Conservation (phyloP, 1,140 invertebrate genomes). For the Formica exsecta region DNA sequence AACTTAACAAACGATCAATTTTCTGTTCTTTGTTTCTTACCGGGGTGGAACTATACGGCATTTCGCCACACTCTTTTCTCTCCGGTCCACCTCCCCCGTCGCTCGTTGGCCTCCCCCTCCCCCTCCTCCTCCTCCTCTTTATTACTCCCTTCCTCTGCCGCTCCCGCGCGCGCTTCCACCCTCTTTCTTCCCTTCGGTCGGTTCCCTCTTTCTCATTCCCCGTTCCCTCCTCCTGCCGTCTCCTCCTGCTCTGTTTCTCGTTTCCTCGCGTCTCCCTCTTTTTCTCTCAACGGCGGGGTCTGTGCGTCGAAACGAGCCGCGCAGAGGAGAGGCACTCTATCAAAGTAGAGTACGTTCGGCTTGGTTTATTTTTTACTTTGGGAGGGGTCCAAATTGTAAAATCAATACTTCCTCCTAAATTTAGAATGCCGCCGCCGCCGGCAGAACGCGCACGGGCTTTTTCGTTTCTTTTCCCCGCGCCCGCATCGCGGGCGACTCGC, state of each 20-base stretch:
- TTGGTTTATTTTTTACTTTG: slow-evolving; percentile 86
- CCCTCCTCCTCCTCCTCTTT: slow-evolving; percentile 32
- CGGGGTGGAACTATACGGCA: slow-evolving; percentile 75
- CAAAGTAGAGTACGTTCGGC: slow-evolving; percentile 86
- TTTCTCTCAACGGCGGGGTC: slow-evolving; percentile 34
- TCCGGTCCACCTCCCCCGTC: neutral
- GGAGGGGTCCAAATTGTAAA: slow-evolving; percentile 86
- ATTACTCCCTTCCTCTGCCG: slow-evolving; percentile 59
- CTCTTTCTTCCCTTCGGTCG: slow-evolving; percentile 34
- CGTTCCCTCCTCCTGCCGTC: slow-evolving; percentile 36
- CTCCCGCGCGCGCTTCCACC: slow-evolving; percentile 46
- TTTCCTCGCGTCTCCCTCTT: slow-evolving; percentile 63
- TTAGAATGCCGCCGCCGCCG: slow-evolving; percentile 78
- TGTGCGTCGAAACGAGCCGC: slow-evolving; percentile 81
- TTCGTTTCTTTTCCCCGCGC: slow-evolving; percentile 63
- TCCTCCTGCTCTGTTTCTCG: slow-evolving; percentile 61
- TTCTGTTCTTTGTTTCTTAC: slow-evolving; percentile 85
- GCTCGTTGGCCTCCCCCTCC: slow-evolving; percentile 1
- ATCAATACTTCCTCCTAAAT: slow-evolving; percentile 86
- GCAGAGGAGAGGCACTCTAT: slow-evolving; percentile 85
- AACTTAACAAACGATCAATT: slow-evolving; percentile 86
- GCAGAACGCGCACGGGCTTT: slow-evolving; percentile 69
- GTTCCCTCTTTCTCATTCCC: slow-evolving; percentile 24
- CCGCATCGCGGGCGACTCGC: slow-evolving; percentile 14
- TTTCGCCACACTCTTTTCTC: slow-evolving; percentile 69